Base-by-base conservation (phyloP, 2,113 vertebrate genomes). In the Esox niger region DNA sequence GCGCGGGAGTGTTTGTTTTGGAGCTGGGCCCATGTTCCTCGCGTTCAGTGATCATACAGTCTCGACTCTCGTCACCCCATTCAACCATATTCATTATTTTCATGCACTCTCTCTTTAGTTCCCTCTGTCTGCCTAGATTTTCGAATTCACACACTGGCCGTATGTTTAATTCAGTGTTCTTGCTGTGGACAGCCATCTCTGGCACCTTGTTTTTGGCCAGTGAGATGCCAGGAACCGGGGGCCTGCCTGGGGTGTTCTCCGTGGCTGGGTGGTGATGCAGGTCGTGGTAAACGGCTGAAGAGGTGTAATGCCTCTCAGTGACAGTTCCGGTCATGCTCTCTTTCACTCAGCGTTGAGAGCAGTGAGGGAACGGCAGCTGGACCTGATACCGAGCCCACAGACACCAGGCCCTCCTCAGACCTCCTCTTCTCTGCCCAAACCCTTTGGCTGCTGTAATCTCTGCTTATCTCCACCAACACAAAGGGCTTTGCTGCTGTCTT, bases 141-240 rank as follows among this genome's bases (percentile, higher is more conserved):
- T 43, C 31, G n/a, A 52, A 62, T n/a, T 31, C 30, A 43, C 32
- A 17, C 31, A 38, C 46, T 2, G 32, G 52, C 60, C 79, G 79
- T 82, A 76, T 82, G 74, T 84, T 82, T 82, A 80, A 83, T 81
- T 86, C 75, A 77, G 64, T 64, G 70, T 76, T 66, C 68, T 82
- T 74, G 69, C 64, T 11, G 2, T 15, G 4, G 5, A 32, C 10
- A 0, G 8, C 30, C 61, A 69, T 63, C 72, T 72, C 73, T 71
- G 72, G 71, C 69, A 57, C 70, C 3, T 74, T 81, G 67, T 82
- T 85, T 78, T 85, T 74, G 23, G 6, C 35, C 38, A 76, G 25
- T 56, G 23, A 32, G 54, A 35, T 61, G 59, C 69, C 62, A 65
- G 71, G 64, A 63, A 78, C 64, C 47, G 49, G 7, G 5, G 35